Evolutionary conservation across 2,113 vertebrate species (phyloP), one percentile per base, ranked within the genome.

Genomic region (Oxyura jamaicensis): DNA sequence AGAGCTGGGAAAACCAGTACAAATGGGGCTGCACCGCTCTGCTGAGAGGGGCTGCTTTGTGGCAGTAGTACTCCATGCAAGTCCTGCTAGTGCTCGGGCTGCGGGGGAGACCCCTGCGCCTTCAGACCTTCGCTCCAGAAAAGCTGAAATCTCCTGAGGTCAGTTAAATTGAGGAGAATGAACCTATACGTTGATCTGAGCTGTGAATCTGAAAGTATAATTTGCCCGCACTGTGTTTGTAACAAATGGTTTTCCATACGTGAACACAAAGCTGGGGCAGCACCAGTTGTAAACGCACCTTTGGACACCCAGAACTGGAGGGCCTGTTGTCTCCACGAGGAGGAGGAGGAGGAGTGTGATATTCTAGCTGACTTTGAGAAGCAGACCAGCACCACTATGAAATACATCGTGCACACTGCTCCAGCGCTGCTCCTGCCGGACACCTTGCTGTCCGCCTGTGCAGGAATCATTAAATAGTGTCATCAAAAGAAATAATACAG

Each of bases 321-420:
- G 67, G 67, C 84, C 41, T 31, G 52, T 69, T 42, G 52, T n/a
- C 62, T 91, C 75, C 58, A 9, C 1, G 63, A 91, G 85, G 75
- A 82, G 73, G 41, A 74, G 65, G 52, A 88, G 66, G 53, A 91
- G 81, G 63, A 86, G 56, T 31, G 56, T 53, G 87, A 44, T 33
- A 33, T 58, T 74, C 39, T 6, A 93, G 92, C 77, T 83, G 83
- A 55, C 60, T 46, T 71, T 52, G 80, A 86, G 72, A 82, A 97
- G 92, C 68, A 6, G 33, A 89, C 84, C 80, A 86, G 82, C 74
- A 90, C 52, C 71, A 91, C 83, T 88, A 94, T 75, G 74, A 89
- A 75, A 90, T 22, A 73, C 14, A 56, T 78, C 91, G 96, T n/a
- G 26, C 88, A 76, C 5, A 4, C 63, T 72, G 75, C 76, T 60